Evolutionary conservation across 2,113 vertebrate species (phyloP).

Genomic region (Carlito syrichta): DNA sequence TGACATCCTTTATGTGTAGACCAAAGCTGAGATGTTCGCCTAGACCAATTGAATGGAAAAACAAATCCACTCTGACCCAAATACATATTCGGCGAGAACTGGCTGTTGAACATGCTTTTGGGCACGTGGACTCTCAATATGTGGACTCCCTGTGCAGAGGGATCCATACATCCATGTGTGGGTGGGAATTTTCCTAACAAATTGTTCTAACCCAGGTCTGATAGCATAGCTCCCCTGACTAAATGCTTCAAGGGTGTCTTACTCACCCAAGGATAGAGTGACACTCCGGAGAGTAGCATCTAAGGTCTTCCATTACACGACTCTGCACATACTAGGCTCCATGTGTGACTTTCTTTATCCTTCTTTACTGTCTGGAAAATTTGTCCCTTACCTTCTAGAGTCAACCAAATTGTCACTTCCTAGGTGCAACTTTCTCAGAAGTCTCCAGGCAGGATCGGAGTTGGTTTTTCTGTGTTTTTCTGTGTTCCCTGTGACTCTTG

Average conservation of each 20-base stretch:
- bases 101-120: neutral
- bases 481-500: too few species aligned
- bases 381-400: neutral
- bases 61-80: neutral
- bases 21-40: neutral
- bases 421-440: neutral
- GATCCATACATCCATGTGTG: neutral
- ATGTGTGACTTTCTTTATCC: neutral
- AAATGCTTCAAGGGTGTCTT: neutral
- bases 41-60: neutral
- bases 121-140: neutral
- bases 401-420: neutral
- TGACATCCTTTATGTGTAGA: neutral
- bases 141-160: neutral
- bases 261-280: neutral
- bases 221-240: neutral
- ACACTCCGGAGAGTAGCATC: rapidly evolving
- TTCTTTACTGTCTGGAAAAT: neutral
- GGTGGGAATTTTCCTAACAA: neutral
- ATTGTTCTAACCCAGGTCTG: neutral
- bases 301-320: neutral
- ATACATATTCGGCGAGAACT: neutral
- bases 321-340: neutral
- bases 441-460: neutral
- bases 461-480: neutral